Base-by-base conservation (phyloP, 1,140 invertebrate species). In the Acromyrmex charruanus region DNA sequence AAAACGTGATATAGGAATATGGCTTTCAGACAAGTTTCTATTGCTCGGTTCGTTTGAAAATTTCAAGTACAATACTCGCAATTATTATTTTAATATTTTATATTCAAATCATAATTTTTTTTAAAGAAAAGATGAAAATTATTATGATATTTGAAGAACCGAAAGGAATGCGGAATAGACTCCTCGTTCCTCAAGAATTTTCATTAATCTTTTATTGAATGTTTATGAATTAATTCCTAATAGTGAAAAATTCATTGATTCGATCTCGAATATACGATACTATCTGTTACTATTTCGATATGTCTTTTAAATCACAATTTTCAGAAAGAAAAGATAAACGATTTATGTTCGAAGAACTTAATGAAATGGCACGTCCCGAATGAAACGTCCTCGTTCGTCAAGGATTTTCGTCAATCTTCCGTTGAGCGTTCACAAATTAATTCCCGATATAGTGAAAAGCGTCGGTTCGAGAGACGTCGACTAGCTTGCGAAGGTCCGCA, bases 401-500 rank as follows among this genome's bases (percentile, higher is more conserved):
- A 79, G 53, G n/a, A 65, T 12, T 44, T 75, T 39, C 59, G 21
- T 77, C 35, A 6, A 61, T 39, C 44, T 49, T 49, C 39, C 39
- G n/a, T 55, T 14, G 44, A 63, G 25, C 44, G 39, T 28, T 61
- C 5, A 6, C 53, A 10, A n/a, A 66, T 68, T 68, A 66, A 68
- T 80, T 44, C n/a, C 14, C n/a, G 61, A 66, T 53, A 80, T 81
- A 69, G 49, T 31, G 49, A 69, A 25, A 69, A 55, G 14, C 14
- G 25, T 51, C 28, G 44, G n/a, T 69, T 53, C 49, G 49, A 25
- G 35, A 75, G 28, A 44, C 10, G 39, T 21, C 18, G n/a, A 14
- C 53, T 25, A 18, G 49, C 14, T 53, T 87, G 68, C 71, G 66
- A 72, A 75, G 68, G 49, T 90, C 72, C 74, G 74, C 74, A 91